Base-by-base conservation (phyloP, 2,797 vertebrate genomes). In the Tenualosa thibaudeaui region DNA sequence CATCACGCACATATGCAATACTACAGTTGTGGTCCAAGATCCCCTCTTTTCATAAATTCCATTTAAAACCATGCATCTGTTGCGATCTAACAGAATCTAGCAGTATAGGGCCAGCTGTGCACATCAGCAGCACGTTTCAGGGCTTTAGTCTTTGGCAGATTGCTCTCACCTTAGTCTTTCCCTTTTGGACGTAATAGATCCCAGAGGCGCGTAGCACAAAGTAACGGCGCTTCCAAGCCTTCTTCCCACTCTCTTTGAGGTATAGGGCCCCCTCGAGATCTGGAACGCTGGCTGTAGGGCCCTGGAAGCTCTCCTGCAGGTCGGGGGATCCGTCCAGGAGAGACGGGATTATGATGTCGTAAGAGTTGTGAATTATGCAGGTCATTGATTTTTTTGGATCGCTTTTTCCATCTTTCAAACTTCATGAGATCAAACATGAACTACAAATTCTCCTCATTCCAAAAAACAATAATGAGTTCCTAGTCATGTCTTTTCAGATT, bases 121-220 rank as follows among this genome's bases (percentile, higher is more conserved):
- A 22, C 37, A 10, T 5, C 5, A 46, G 8, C 71, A 78, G 6
- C 6, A 5, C 1, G 17, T 15, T 37, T 37, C 37, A 43, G 50
- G 50, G 7, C 50, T 37, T 8, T 37, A 3, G 40, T 46, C 71
- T 78, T 10, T 17, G 37, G 22, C 26, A 3, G 46, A 19, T 37
- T 65, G 3, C 90, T 89, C 94, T 91, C 91, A 98, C 97, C 97
- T 97, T 98, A 83, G 96, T 97, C 92, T 98, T 98, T 91, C 97
- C 97, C 94, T 97, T 98, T 86, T 97, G 97, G 17, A 97, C 96
- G 53, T 96, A 98, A 93, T 98, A 98, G 94, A 98, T 96, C 90
- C 97, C 97, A 43, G 97, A 98, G 90, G 97, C 97, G 85, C 97
- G 94, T 3, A 98, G 94, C 89, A 97, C 90, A 88, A 98, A 98